These are phyloP conservation scores for Eustalomyia histrio DNA, from an alignment of 2,888 invertebrate genomes.

Conservation along the genomic window DNA sequence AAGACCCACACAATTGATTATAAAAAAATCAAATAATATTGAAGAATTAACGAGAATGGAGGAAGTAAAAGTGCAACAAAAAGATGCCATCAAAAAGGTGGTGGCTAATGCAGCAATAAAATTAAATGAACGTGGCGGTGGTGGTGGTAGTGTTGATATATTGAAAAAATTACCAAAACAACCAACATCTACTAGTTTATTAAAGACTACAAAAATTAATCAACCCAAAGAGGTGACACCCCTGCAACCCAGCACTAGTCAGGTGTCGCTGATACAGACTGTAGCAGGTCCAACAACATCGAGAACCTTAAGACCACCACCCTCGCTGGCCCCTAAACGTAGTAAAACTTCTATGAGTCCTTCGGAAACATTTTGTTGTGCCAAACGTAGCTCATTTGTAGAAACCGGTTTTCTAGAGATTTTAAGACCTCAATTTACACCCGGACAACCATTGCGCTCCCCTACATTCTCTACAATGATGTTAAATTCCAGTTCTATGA, in stretches of 20 bases:
- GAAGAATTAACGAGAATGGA: slow-evolving; percentile 48
- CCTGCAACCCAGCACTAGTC: slow-evolving; percentile 55
- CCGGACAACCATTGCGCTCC: slow-evolving; percentile 89
- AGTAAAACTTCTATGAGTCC: slow-evolving; percentile 78
- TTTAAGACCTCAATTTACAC: slow-evolving; percentile 91
- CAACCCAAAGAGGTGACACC: slow-evolving; percentile 72
- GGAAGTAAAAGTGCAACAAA: neutral
- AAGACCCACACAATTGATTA: slow-evolving; percentile 87
- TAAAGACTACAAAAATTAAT: slow-evolving; percentile 67
- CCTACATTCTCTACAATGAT: slow-evolving; percentile 76
- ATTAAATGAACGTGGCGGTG: slow-evolving; percentile 11
- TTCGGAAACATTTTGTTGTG: slow-evolving; percentile 81
- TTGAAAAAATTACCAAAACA: slow-evolving; percentile 46
- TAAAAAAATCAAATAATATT: slow-evolving; percentile 43
- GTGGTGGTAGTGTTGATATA: neutral
- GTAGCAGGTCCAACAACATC: slow-evolving; percentile 65
- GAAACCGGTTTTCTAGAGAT: slow-evolving; percentile 96
- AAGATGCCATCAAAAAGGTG: slow-evolving; percentile 5
- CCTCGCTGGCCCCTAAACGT: slow-evolving; percentile 72
- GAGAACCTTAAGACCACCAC: slow-evolving; percentile 70
- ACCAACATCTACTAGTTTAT: slow-evolving; percentile 54
- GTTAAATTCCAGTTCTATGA: slow-evolving; percentile 68
- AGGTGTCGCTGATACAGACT: slow-evolving; percentile 75
- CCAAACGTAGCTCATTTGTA: slow-evolving; percentile 87
- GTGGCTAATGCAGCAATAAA: slow-evolving; percentile 1